Conservation (phyloP, 2,797 vertebrate species). For the Xyrichtys novacula region DNA sequence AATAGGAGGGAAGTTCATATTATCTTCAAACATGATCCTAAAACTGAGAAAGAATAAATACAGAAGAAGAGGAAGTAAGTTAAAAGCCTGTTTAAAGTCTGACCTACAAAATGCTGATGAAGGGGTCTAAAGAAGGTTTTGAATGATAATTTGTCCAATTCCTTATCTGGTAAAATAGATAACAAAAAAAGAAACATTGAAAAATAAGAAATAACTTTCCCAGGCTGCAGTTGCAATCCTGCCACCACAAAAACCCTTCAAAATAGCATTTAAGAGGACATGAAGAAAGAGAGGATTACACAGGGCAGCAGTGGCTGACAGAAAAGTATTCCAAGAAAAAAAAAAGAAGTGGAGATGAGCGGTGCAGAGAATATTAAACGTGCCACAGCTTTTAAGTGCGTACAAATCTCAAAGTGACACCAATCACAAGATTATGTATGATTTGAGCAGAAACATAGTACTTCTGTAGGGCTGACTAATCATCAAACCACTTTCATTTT, state of each 20-base stretch:
- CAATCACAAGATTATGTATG: no score
- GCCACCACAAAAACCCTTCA: neutral
- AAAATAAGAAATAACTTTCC: neutral
- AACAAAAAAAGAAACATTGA: neutral
- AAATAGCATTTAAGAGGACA: neutral
- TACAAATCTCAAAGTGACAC: no score
- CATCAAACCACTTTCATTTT: constrained; percentile 37
- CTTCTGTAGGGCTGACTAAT: no score
- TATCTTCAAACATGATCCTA: constrained; percentile 17
- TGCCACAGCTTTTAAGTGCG: neutral
- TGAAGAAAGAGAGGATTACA: neutral
- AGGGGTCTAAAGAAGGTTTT: neutral
- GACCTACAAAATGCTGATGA: constrained; percentile 7
- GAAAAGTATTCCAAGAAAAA: constrained; percentile 4
- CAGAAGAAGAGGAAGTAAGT: constrained; percentile 1
- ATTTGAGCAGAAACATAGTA: no score
- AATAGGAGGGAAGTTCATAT: neutral
- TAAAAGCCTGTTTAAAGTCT: constrained; percentile 3
- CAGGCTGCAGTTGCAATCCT: neutral
- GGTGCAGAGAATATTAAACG: constrained; percentile 4
- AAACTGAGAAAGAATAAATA: neutral
- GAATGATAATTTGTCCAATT: constrained; percentile 1
- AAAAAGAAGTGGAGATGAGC: constrained; percentile 5
- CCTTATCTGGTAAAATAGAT: constrained; percentile 4
- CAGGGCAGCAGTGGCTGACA: constrained; percentile 8